These are phyloP conservation scores for Drosophila birchii DNA, from an alignment of 2,888 invertebrate species.

Conservation along the genomic window DNA sequence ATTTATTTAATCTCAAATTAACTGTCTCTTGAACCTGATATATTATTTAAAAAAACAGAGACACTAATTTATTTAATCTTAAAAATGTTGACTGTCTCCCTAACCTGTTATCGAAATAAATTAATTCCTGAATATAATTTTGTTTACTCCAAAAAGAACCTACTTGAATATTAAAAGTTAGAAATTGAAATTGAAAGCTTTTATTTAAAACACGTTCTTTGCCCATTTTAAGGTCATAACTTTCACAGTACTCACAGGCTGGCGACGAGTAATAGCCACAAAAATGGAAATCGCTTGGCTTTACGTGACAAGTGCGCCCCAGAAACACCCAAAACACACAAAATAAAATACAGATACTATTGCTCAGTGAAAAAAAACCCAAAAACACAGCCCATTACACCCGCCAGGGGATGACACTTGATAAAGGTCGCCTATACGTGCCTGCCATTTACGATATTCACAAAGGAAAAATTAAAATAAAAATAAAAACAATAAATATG, in stretches of 20 bases:
- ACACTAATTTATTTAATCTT: neutral
- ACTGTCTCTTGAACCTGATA: neutral
- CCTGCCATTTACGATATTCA: constrained; percentile 47
- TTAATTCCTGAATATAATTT: neutral
- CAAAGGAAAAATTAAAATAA: constrained; percentile 29
- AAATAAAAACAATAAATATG: constrained; percentile 33
- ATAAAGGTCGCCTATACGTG: constrained; percentile 56
- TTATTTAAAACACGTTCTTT: constrained; percentile 37
- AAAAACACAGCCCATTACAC: constrained; percentile 36
- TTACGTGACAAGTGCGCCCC: constrained; percentile 55
- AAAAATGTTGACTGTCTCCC: neutral
- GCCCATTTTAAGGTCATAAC: constrained; percentile 56
- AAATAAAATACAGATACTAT: constrained; percentile 14
- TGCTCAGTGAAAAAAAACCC: constrained; percentile 14
- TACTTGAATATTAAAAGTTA: constrained; percentile 15
- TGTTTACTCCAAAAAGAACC: neutral
- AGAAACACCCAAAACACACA: constrained; percentile 55
- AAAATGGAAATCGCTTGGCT: constrained; percentile 56
- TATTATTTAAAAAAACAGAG: neutral
- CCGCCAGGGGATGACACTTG: constrained; percentile 35
- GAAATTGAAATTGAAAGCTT: constrained; percentile 27
- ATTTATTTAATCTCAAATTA: neutral
- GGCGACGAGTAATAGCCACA: constrained; percentile 38
- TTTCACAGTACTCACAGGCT: constrained; percentile 46
- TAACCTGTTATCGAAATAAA: neutral